phyloP scores from a whole-genome alignment of 2,113 vertebrate genomes.

The Canis aureus region DNA sequence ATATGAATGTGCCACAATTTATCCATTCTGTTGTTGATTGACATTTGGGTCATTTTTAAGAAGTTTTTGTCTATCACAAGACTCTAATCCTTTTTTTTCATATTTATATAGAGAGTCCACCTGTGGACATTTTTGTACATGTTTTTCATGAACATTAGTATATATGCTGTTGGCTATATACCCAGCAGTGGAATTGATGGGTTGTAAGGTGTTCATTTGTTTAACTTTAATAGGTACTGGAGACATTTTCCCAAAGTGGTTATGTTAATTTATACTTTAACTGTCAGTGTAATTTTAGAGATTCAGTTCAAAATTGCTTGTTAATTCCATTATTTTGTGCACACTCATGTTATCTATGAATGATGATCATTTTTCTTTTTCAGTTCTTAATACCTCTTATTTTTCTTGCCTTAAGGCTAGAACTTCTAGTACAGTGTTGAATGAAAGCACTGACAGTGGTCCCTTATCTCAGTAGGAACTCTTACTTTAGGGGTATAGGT shows the following conservation, averaged over 20 bases:
- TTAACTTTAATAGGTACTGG: background rate
- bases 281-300: background rate
- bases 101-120: background rate
- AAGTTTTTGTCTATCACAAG: background rate
- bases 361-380: background rate
- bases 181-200: background rate
- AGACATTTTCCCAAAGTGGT: background rate
- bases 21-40: background rate
- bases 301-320: background rate
- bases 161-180: background rate
- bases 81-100: background rate
- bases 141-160: slow-evolving; percentile 13
- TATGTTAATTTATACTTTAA: background rate
- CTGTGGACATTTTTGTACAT: background rate
- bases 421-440: background rate
- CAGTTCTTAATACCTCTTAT: background rate
- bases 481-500: background rate
- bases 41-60: background rate
- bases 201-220: background rate
- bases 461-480: background rate
- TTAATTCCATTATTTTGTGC: background rate
- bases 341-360: background rate
- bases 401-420: background rate
- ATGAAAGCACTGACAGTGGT: background rate
- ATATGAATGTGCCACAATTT: background rate